phyloP scores from a whole-genome alignment of 2,888 invertebrate genomes.

The Brachypalpus laphriformis region DNA sequence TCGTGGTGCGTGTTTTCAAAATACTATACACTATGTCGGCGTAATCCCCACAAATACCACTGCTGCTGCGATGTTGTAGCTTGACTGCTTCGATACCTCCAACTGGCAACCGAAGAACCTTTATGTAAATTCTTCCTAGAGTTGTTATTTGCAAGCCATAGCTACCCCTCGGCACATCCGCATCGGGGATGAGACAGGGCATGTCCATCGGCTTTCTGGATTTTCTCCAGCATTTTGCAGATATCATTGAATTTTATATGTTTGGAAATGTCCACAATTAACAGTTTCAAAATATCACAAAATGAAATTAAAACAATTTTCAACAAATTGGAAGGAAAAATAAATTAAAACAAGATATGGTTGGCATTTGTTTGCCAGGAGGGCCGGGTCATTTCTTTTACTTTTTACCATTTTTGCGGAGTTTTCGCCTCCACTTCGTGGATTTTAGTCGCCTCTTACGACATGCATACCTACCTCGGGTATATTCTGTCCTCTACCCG shows the following conservation, averaged over 20 bases:
- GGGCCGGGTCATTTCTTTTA: too few species aligned
- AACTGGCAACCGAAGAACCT: slow-evolving; percentile 89
- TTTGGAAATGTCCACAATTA: slow-evolving; percentile 78
- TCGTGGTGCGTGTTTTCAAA: slow-evolving; percentile 85
- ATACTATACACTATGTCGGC: slow-evolving; percentile 90
- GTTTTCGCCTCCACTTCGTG: too few species aligned
- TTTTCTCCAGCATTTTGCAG: slow-evolving; percentile 79
- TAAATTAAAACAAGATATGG: background rate
- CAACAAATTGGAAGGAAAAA: slow-evolving; percentile 6
- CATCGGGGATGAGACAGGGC: slow-evolving; percentile 88
- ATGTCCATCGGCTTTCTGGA: slow-evolving; percentile 76
- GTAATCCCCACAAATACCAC: slow-evolving; percentile 87
- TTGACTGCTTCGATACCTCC: slow-evolving; percentile 83
- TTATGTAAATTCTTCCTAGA: slow-evolving; percentile 88
- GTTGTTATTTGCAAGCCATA: slow-evolving; percentile 92
- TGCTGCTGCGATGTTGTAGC: slow-evolving; percentile 78
- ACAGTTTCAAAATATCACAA: background rate
- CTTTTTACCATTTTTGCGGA: too few species aligned
- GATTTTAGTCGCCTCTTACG: too few species aligned
- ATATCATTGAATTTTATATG: slow-evolving; percentile 80
- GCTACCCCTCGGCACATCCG: slow-evolving; percentile 90
- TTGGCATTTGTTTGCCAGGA: too few species aligned
- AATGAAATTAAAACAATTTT: background rate
- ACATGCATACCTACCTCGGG: too few species aligned
- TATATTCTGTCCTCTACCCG: too few species aligned